A percentile compares a stretch with the other conserved stretches of the same genome.
phyloP scores from a whole-genome alignment of 2,888 invertebrate genomes.

The Andrena trimmerana region DNA sequence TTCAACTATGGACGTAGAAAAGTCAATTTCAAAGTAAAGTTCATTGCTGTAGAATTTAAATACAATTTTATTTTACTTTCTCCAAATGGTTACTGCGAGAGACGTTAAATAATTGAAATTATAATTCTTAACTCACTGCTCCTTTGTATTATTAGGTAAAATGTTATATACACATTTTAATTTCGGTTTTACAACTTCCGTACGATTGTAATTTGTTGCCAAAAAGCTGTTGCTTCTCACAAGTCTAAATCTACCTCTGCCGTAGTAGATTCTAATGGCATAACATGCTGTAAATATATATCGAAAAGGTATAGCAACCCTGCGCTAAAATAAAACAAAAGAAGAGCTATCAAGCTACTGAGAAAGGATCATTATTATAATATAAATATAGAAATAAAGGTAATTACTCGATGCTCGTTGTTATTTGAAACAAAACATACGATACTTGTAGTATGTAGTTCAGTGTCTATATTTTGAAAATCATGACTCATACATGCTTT shows the following conservation, averaged over 20 bases:
- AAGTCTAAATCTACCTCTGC: background rate
- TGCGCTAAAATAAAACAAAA: constrained; percentile 22
- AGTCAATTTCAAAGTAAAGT: background rate
- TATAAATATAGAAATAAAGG: background rate
- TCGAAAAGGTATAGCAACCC: constrained; percentile 6
- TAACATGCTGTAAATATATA: constrained; percentile 55
- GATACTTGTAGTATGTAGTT: constrained; percentile 13
- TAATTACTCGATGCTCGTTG: constrained; percentile 22
- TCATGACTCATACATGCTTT: constrained; percentile 16
- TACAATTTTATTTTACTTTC: background rate
- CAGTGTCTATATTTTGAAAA: background rate
- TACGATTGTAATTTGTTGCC: constrained; percentile 33
- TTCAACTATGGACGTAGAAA: constrained; percentile 12
- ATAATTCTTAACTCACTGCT: constrained; percentile 19
- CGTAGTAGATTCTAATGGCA: background rate
- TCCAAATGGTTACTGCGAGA: background rate
- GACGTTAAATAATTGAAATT: constrained; percentile 6
- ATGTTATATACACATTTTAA: constrained; percentile 34
- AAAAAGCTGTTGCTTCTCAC: constrained; percentile 11
- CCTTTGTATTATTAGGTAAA: background rate
- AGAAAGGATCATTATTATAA: background rate
- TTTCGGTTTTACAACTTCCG: constrained; percentile 7
- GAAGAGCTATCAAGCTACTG: background rate
- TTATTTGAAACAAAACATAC: constrained; percentile 17
- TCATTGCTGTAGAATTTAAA: constrained; percentile 10